phyloP scores from a whole-genome alignment of 2,797 vertebrate genomes.

The Trematomus bernacchii region DNA sequence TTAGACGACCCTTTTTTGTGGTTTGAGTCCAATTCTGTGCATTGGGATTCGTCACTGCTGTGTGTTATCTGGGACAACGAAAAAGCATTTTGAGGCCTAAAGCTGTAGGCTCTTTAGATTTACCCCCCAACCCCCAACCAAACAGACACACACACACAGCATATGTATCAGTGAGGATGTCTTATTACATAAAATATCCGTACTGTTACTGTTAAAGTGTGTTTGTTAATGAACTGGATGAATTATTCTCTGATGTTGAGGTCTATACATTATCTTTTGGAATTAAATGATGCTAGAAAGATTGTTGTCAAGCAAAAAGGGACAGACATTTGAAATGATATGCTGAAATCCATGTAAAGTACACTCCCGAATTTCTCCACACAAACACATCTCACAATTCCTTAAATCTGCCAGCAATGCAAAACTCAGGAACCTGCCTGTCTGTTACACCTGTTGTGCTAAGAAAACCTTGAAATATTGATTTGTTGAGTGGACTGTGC shows the following conservation, averaged over 20 bases:
- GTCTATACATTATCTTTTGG: constrained; percentile 10
- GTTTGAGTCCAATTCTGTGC: constrained; percentile 28
- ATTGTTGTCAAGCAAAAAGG: constrained; percentile 14
- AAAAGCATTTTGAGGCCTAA: constrained; percentile 53
- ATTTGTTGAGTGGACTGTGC: constrained; percentile 44
- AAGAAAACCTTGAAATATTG: constrained; percentile 51
- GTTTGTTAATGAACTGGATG: constrained; percentile 38
- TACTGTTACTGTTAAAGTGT: constrained; percentile 39
- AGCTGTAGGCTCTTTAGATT: constrained; percentile 53
- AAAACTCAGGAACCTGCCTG: constrained; percentile 7
- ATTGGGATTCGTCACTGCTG: constrained; percentile 26
- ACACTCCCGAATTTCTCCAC: background rate
- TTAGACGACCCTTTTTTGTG: constrained; percentile 19
- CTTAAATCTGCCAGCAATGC: background rate
- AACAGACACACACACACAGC: constrained; percentile 34
- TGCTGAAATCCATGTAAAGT: background rate
- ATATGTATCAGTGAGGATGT: constrained; percentile 51
- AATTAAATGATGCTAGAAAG: constrained; percentile 12
- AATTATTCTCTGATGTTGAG: constrained; percentile 31
- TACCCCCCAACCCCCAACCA: constrained; percentile 32
- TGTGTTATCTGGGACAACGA: constrained; percentile 50
- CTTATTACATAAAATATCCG: constrained; percentile 44
- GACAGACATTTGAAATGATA: constrained; percentile 21
- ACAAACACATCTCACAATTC: background rate
- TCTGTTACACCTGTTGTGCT: constrained; percentile 52